Evolutionary conservation across 2,113 vertebrate species (phyloP), one percentile per base, ranked within the genome.

Genomic region (Pan paniscus): DNA sequence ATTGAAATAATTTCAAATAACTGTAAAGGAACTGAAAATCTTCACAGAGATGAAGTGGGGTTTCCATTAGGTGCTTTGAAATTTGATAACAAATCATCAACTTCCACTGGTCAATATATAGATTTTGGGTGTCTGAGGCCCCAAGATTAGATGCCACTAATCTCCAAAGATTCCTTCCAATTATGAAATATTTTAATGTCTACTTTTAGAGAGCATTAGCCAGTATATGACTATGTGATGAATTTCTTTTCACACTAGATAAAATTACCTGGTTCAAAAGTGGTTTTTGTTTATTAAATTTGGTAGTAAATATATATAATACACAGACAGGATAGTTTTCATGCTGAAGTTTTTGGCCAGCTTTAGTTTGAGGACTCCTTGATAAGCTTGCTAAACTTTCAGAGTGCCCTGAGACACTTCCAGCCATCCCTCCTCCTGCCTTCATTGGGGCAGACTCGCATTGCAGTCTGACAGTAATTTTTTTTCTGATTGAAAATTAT

Each of bases 231-330:
- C 88, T 40, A 59, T 64, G 3, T 59, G 20, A 76, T 79, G 16
- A 96, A 87, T 81, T 96, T 93, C 68, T 72, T 95, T 93, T 75
- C 92, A 80, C 55, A 50, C 5, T 80, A 79, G 38, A 82, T 72
- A 50, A 83, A 90, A 93, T 73, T 91, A 43, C 6, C n/a, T 81
- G 43, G 14, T 55, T 46, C 68, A 83, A 78, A 97, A 88, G 8
- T 81, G 16, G 6, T 40, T 93, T 85, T 30, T 78, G 5, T 95
- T 88, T 94, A 32, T 94, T 97, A 85, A 94, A 73, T 61, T 89
- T 93, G 16, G 1, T 57, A 88, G 57, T 32, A 92, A 92, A 80
- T 76, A 92, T 84, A 76, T 10, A 11, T 43, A 78, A 78, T 76
- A 83, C 18, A 64, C 18, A 96, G 46, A 55, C 43, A 90, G 14